These are phyloP conservation scores for Chelon labrosus DNA, from an alignment of 2,797 vertebrate species.

Conservation along the genomic window DNA sequence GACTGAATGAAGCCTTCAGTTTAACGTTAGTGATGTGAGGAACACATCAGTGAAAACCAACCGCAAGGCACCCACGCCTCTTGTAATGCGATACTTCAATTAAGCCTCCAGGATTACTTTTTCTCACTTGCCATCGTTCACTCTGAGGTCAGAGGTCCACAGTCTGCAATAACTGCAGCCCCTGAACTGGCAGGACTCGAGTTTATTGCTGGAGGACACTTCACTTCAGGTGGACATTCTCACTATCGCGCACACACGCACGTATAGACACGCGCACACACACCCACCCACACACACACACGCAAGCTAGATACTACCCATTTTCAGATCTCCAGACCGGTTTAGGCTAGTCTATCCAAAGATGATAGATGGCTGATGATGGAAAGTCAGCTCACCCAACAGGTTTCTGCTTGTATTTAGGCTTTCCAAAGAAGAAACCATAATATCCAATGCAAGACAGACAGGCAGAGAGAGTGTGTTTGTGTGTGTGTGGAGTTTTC, in stretches of 20 bases:
- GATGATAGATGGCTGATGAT: constrained; percentile 73
- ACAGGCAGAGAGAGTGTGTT: constrained; percentile 13
- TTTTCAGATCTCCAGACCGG: constrained; percentile 66
- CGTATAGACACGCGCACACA: constrained; percentile 3
- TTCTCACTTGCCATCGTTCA: constrained; percentile 12
- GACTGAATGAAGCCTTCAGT: constrained; percentile 23
- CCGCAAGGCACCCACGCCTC: neutral
- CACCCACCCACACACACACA: constrained; percentile 13
- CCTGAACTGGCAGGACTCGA: constrained; percentile 18
- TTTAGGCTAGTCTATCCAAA: constrained; percentile 70
- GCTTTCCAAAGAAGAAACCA: constrained; percentile 63
- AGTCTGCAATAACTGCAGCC: constrained; percentile 36
- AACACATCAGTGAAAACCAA: constrained; percentile 34
- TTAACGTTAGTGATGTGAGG: constrained; percentile 33
- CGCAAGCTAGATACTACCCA: constrained; percentile 36
- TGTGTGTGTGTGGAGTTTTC: constrained; percentile 44
- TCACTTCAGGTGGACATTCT: constrained; percentile 23
- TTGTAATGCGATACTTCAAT: constrained; percentile 48
- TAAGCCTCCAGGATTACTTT: constrained; percentile 26
- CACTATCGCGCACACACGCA: constrained; percentile 22
- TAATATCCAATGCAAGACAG: constrained; percentile 48
- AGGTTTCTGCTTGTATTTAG: constrained; percentile 81
- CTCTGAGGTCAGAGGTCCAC: constrained; percentile 35
- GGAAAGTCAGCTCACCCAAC: constrained; percentile 72
- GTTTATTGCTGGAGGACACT: constrained; percentile 46